Base-by-base conservation (phyloP, 2,113 vertebrate species). In the Cryptomyrus ogoouensis region DNA sequence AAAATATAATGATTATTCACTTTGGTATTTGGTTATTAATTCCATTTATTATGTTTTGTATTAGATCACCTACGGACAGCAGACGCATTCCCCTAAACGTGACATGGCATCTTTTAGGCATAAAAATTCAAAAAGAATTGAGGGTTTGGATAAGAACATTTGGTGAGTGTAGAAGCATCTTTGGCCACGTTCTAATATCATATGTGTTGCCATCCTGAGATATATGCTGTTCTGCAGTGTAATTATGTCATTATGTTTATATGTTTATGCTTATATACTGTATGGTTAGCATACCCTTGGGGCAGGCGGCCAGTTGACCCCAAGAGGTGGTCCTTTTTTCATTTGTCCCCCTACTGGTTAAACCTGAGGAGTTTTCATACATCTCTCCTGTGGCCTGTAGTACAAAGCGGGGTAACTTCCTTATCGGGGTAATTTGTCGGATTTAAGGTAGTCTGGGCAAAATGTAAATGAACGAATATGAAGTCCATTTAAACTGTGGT, bases 141-240 rank as follows among this genome's bases (percentile, higher is more conserved):
- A 98, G 93, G 98, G 98, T 47, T 96, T 99, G 91, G 97, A 98
- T 91, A 96, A 96, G 92, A 99, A 98, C 86, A 90, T 99, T 0
- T 99, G 98, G 98, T 99, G 92, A 97, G 97, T 89, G 62, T 24
- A n/a, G 44, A 47, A 74, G 44, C 46, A 74, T 6, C 19, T 35
- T 31, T 87, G 85, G 24, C 24, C 3, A 2, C 19, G 27, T 58
- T 83, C n/a, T 70, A 39, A 77, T 10, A 13, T 2, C 17, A 13
- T 17, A 70, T 77, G 39, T 80, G 12, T 84, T 46, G 6, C 35
- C 15, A 17, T 80, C 74, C 9, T 15, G 74, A 42, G 31, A 39
- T 80, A 1, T 39, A 42, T 80, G 9, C n/a, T 70, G 39, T 42
- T 80, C 5, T 80, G 35, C 70, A 77, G 70, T 31, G 70, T 39